phyloP scores from a whole-genome alignment of 2,113 vertebrate genomes.

The Monarcha castaneiventris region DNA sequence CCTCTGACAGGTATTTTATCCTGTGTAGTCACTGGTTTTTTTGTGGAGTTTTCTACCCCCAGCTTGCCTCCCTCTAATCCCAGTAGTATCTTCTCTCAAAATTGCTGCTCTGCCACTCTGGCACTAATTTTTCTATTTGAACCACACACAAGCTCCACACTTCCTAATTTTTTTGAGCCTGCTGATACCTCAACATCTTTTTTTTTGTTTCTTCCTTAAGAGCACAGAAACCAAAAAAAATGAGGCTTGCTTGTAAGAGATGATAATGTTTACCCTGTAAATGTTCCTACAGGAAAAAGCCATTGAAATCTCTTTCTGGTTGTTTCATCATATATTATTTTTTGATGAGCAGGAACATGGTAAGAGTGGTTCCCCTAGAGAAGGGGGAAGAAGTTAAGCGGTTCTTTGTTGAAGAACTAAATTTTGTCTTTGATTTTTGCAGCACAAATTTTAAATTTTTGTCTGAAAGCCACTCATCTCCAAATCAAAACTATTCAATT shows the following conservation, averaged over 20 bases:
- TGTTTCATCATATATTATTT: not conserved
- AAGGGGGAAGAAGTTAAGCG: not conserved
- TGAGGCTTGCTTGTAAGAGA: not conserved
- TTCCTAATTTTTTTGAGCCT: not conserved
- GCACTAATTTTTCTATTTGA: not conserved
- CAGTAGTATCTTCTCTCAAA: not conserved
- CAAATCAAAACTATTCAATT: not conserved
- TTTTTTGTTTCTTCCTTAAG: not conserved
- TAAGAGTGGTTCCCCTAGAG: not conserved
- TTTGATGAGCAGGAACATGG: not conserved
- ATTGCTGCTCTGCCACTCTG: not conserved
- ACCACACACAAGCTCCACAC: not conserved
- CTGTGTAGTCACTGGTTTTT: not conserved
- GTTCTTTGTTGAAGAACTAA: not conserved
- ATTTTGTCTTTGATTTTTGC: not conserved
- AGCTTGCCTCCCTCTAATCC: not conserved
- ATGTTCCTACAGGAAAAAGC: not conserved
- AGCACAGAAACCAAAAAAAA: not conserved
- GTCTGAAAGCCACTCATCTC: not conserved
- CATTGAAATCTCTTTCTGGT: not conserved
- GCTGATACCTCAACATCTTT: not conserved
- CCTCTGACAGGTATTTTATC: not conserved
- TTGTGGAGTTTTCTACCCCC: not conserved
- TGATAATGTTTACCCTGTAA: not conserved
- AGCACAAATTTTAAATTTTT: not conserved